Base-by-base conservation (phyloP, 2,888 invertebrate genomes). In the Leptinotarsa peninsularis region DNA sequence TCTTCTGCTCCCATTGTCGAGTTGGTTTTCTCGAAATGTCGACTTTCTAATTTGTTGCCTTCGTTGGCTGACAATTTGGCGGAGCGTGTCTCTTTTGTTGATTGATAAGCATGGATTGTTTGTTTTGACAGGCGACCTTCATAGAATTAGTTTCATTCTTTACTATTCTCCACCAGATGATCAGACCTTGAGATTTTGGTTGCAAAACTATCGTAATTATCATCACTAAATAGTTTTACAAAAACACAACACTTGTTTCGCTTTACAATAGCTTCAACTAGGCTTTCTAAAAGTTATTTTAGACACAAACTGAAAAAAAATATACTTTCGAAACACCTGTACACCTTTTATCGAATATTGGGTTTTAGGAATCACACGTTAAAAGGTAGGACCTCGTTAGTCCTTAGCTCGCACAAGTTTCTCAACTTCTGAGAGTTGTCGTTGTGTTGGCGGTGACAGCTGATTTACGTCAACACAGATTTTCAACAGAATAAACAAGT, bases 11-110 rank as follows among this genome's bases (percentile, higher is more conserved):
- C 75, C 72, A 76, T 79, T 75, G 76, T 78, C 69, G 70, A 69
- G 69, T 82, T 82, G 84, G 83, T 84, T 84, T 82, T 78, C 80
- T 75, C 75, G 79, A 84, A 82, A 82, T 69, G 54, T 58, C 43
- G 33, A 72, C 76, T 76, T 79, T 79, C 78, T 72, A 77, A 79
- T 79, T 72, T 71, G 73, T 76, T 71, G 27, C 43, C 72, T 67
- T 71, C 60, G 10, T 58, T 60, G 69, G 72, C 49, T 21, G 15
- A 43, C 58, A 60, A 75, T 75, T 80, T 67, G 77, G 77, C 67
- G 67, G 79, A 81, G 79, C 79, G 81, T 79, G 81, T 80, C 79
- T 66, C 52, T 72, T 67, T 72, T 5, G 49, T 43, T 66, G 68
- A 49, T 68, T 67, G 49, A 71, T 54, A 71, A 72, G 71, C 69